Percentiles rank a stretch among this genome's conserved stretches.
phyloP scores from a whole-genome alignment of 1,140 invertebrate genomes.

The Drosophila ficusphila region DNA sequence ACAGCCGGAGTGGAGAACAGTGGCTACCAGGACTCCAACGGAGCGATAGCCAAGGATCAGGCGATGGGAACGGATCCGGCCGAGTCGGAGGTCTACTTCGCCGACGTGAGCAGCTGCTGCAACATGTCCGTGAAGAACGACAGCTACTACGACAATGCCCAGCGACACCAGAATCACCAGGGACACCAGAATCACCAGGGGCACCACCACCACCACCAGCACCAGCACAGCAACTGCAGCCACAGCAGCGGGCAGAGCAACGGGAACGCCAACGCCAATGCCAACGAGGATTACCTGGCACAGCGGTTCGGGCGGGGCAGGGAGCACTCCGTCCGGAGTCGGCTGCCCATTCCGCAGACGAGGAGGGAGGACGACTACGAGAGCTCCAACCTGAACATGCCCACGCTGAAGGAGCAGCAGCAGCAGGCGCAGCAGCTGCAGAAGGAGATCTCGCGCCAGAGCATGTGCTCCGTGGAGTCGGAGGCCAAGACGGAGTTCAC shows the following conservation, averaged over 20 bases:
- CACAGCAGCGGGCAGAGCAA: slow-evolving; percentile 61
- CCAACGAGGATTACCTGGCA: slow-evolving; percentile 85
- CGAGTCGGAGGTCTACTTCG: slow-evolving; percentile 93
- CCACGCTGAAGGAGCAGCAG: slow-evolving; percentile 53
- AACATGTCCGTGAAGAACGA: slow-evolving; percentile 89
- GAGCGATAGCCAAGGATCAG: slow-evolving; percentile 65
- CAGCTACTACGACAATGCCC: slow-evolving; percentile 80
- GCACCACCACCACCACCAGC: slow-evolving; percentile 61
- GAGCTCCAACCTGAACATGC: slow-evolving; percentile 69
- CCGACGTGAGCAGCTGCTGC: slow-evolving; percentile 93
- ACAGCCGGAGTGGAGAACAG: slow-evolving; percentile 73
- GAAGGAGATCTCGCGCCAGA: slow-evolving; percentile 86
- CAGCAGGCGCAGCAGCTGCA: slow-evolving; percentile 82
- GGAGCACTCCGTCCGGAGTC: slow-evolving; percentile 86
- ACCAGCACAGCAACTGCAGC: slow-evolving; percentile 73
- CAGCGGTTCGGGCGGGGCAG: slow-evolving; percentile 85
- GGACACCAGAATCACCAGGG: slow-evolving; percentile 61
- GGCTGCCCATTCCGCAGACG: slow-evolving; percentile 86
- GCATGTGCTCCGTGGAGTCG: slow-evolving; percentile 84
- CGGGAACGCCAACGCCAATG: too few species aligned
- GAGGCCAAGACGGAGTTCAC: slow-evolving; percentile 84
- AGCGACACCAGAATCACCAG: slow-evolving; percentile 54
- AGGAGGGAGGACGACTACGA: slow-evolving; percentile 74
- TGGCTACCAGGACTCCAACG: slow-evolving; percentile 76
- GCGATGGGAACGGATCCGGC: slow-evolving; percentile 84